Conservation (phyloP, 2,888 invertebrate genomes). For the Phortica magna region DNA sequence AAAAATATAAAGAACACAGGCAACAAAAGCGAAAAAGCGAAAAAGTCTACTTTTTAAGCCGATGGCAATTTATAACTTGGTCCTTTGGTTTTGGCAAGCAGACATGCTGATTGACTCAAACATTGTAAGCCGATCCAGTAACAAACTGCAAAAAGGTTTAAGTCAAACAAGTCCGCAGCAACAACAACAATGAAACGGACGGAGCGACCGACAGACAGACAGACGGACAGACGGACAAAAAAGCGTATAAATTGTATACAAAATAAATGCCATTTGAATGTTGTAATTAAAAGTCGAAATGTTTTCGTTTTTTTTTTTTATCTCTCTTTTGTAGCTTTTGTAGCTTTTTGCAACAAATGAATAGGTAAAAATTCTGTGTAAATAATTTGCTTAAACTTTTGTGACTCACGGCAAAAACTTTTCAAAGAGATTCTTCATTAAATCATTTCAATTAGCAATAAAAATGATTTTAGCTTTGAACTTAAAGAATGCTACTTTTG, state of each 20-base stretch:
- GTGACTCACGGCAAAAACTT: too few relatives aligned
- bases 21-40: not conserved
- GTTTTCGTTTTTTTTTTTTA: not conserved
- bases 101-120: not conserved
- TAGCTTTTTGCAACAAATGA: too few relatives aligned
- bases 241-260: not conserved
- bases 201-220: not conserved
- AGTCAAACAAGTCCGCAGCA: not conserved
- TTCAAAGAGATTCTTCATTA: too few relatives aligned
- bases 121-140: constrained; percentile 12
- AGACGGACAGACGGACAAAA: not conserved
- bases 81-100: constrained; percentile 1
- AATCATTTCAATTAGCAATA: too few relatives aligned
- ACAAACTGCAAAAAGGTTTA: not conserved
- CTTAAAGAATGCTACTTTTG: too few relatives aligned
- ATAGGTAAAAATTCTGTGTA: too few relatives aligned
- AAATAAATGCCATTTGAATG: not conserved
- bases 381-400: too few relatives aligned
- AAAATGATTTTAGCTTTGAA: too few relatives aligned
- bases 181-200: not conserved
- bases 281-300: not conserved
- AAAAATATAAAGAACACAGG: too few relatives aligned
- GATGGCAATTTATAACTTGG: constrained; percentile 12
- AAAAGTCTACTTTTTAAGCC: constrained; percentile 3
- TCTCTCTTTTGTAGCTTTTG: too few relatives aligned